Base-by-base conservation (phyloP, 2,888 invertebrate species). In the Entomobrya proxima region DNA sequence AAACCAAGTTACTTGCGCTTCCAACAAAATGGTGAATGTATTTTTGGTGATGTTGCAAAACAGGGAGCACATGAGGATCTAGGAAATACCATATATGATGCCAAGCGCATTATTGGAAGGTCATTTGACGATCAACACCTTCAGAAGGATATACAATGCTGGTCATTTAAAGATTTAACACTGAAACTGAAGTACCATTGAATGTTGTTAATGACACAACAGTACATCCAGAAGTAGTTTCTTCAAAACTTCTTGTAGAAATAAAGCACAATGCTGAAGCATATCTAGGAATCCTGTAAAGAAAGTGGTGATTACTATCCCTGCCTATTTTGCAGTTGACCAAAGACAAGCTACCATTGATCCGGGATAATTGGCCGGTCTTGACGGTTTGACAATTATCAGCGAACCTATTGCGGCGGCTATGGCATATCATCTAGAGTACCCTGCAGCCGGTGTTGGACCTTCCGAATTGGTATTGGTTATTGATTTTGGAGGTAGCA, bases 321-420 rank as follows among this genome's bases (percentile, higher is more conserved):
- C 96, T 3, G 96, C 96, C 5, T 96, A 96, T 91, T 95, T 95
- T 92, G 94, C 94, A 91, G 94, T 94, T 91, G 92, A 93, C 0
- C 94, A 95, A 91, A 92, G 94, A 44, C 94, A 94, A 91, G 94
- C 97, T 1, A 95, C 95, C 21, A 95, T 94, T 91, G 97, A 98
- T 92, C 96, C 97, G 13, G 97, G 97, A 0, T 93, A 93, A n/a
- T 95, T 93, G 91, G 95, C 97, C 24, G 97, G 96, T 0, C 92
- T 98, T 30, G 97, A 97, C 92, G 97, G 98, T 1, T 93, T 97
- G 52, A 94, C 97, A 90, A 97, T 98, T 86, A 96, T 97, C 89
- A 97, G 97, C 91, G 97, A 98, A 91, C 97, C 97, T 9, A 79
- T 77, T 0, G 78, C 87, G 0, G 87, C 87, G 35, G 86, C 87